Base-by-base conservation (phyloP, 1,140 invertebrate species). In the Euschistus heros region DNA sequence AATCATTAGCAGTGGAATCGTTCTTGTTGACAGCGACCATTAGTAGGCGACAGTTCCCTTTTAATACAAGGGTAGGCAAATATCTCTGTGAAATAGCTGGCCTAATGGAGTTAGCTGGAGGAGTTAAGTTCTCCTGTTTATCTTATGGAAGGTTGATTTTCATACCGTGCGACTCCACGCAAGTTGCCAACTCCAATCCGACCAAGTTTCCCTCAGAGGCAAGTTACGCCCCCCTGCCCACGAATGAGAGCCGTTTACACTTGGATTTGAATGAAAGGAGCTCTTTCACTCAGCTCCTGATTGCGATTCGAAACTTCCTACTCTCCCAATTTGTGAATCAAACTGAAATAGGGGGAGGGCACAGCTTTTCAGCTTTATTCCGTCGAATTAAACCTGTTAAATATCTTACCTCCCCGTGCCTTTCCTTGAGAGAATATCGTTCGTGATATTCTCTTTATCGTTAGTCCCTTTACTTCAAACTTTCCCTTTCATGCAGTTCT, bases 131-230 rank as follows among this genome's bases (percentile, higher is more conserved):
- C 54, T 26, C 20, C 54, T 57, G 54, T 57, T 57, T 57, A 57
- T 57, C 54, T 57, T 57, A 57, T 57, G 54, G 54, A 57, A 57
- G 54, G 54, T 57, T 57, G 54, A 57, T 57, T 57, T 57, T 57
- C 54, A 57, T 57, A 57, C 54, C 24, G 54, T 57, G 20, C 33
- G 33, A 37, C 33, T 37, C 33, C 33, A 37, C 54, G 18, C 54
- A 57, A 57, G 18, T 57, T 57, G 20, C 54, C 18, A 57, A 57
- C 54, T 57, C 54, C 54, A 57, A 57, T 57, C 54, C 47, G 33
- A 37, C 54, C 54, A 57, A 57, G 54, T 57, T 57, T 57, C 18
- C 20, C 18, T 22, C 18, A 15, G 20, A 37, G 18, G 47, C 54
- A 15, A 57, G 54, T 57, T 57, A 57, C 54, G 54, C 18, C 20